phyloP scores from a whole-genome alignment of 2,113 vertebrate genomes.

The Stercorarius parasiticus region DNA sequence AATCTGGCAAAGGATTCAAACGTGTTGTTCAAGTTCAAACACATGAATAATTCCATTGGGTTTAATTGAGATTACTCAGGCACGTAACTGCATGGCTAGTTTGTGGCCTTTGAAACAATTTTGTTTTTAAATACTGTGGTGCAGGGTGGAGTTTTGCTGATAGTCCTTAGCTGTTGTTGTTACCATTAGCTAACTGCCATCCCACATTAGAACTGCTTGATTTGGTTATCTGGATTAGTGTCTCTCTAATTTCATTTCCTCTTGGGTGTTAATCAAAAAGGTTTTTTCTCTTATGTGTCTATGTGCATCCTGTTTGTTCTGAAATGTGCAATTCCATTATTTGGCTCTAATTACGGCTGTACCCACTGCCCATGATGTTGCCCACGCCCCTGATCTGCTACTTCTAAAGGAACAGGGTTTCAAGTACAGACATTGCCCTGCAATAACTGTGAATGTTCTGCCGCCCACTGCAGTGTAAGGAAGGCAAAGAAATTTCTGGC shows the following conservation, averaged over 20 bases:
- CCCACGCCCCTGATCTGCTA: not conserved
- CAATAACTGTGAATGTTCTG: not conserved
- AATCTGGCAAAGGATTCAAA: not conserved
- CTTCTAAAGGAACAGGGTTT: not conserved
- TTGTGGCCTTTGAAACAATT: not conserved
- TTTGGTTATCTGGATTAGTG: not conserved
- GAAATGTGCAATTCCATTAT: not conserved
- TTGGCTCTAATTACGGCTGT: not conserved
- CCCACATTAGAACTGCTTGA: not conserved
- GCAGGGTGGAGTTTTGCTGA: not conserved
- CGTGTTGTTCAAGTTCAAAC: not conserved
- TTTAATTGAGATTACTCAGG: not conserved
- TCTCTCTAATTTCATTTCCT: conserved; percentile 25
- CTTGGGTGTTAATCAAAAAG: not conserved
- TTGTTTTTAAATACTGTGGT: not conserved
- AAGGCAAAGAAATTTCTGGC: not conserved
- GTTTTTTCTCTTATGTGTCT: not conserved
- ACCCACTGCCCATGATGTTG: not conserved
- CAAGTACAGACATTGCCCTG: not conserved
- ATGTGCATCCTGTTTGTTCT: not conserved
- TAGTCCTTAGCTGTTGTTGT: not conserved
- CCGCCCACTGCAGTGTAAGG: not conserved
- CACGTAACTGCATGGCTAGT: rapidly evolving
- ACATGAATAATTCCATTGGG: not conserved
- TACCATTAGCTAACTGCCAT: not conserved